Evolutionary conservation across 2,797 vertebrate species (phyloP).

Genomic region (Lithobates pipiens): DNA sequence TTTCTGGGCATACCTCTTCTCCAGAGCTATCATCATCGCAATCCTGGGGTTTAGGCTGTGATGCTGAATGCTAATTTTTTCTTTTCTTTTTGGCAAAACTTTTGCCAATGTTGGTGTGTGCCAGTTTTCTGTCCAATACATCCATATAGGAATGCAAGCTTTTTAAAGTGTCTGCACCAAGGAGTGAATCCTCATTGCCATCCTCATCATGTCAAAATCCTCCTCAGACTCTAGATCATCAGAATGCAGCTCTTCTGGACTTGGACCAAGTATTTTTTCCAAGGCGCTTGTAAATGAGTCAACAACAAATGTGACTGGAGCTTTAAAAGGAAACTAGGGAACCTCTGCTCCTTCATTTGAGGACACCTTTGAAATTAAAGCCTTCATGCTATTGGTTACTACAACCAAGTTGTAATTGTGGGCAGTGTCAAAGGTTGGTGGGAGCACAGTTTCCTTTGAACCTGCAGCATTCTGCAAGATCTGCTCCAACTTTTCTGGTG

Average conservation of each 20-base stretch:
- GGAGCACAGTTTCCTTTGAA: no score
- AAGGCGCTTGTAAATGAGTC: constrained; percentile 83
- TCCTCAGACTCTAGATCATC: constrained; percentile 90
- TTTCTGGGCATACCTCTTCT: constrained; percentile 60
- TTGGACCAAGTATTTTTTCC: constrained; percentile 85
- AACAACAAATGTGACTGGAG: constrained; percentile 86
- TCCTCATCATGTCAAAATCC: constrained; percentile 71
- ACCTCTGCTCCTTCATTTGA: no score
- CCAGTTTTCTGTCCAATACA: constrained; percentile 92
- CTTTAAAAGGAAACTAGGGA: constrained; percentile 77
- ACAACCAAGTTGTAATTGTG: no score
- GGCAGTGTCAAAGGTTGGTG: no score
- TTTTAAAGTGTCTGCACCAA: constrained; percentile 74
- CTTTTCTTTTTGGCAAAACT: constrained; percentile 80
- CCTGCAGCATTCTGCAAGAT: no score
- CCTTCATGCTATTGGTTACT: no score
- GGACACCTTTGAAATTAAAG: no score
- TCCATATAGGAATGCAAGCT: constrained; percentile 89
- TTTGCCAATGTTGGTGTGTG: constrained; percentile 86
- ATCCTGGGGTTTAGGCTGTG: constrained; percentile 51
- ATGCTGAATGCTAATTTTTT: constrained; percentile 63
- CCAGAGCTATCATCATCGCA: constrained; percentile 51
- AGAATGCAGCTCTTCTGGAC: constrained; percentile 85
- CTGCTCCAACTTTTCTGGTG: no score
- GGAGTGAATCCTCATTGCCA: constrained; percentile 62